Evolutionary conservation across 2,888 invertebrate genomes (phyloP).

Genomic region (Coelogynopora nodosa): DNA sequence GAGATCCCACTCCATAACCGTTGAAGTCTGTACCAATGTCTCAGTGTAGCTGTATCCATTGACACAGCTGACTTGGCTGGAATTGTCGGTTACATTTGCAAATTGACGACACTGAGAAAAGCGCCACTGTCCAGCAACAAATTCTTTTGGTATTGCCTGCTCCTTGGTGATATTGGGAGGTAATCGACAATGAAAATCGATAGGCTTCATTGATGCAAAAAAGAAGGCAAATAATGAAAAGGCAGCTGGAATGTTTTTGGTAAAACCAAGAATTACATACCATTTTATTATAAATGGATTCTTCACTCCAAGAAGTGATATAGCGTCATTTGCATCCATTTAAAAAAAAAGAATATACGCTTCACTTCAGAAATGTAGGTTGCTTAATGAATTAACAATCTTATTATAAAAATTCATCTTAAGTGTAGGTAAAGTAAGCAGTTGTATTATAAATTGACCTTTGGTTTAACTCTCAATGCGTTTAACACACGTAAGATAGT

Average conservation of each 20-base stretch:
- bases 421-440: no score
- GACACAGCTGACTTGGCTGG: background rate
- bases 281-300: slow-evolving; percentile 35
- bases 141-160: slow-evolving; percentile 33
- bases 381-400: no score
- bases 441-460: no score
- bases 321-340: slow-evolving; percentile 36
- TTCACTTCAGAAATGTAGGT: no score
- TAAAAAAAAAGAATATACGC: no score
- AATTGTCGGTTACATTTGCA: background rate
- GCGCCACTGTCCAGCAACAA: background rate
- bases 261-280: background rate
- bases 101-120: slow-evolving; percentile 31
- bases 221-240: slow-evolving; percentile 34
- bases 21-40: slow-evolving; percentile 26
- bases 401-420: no score
- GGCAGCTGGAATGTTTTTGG: background rate
- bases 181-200: slow-evolving; percentile 29
- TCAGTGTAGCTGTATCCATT: slow-evolving; percentile 37
- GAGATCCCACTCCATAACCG: slow-evolving; percentile 44
- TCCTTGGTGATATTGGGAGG: slow-evolving; percentile 26
- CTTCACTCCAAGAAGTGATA: slow-evolving; percentile 10
- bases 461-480: no score
- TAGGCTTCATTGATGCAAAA: slow-evolving; percentile 34
- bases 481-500: no score